Conservation (phyloP, 2,888 invertebrate genomes). For the Eupelmus urozonus region DNA sequence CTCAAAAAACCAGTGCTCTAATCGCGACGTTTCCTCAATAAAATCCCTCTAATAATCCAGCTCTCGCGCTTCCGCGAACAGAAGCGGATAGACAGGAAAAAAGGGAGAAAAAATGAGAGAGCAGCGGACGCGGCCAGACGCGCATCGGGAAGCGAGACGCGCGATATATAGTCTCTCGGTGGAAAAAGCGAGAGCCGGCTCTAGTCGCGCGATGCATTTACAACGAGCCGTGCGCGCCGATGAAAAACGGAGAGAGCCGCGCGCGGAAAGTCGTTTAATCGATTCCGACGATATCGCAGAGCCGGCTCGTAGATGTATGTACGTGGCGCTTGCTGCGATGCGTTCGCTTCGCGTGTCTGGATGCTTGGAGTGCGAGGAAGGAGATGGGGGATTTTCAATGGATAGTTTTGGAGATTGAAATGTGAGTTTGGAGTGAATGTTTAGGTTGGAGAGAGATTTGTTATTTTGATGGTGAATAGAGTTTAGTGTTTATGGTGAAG, state of each 20-base stretch:
- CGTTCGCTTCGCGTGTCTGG: too few species aligned
- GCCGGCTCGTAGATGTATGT: too few species aligned
- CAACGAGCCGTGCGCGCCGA: background rate
- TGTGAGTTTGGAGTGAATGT: too few species aligned
- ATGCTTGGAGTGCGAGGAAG: background rate
- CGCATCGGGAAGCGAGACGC: too few species aligned
- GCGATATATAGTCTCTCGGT: background rate
- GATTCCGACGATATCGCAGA: constrained; percentile 67
- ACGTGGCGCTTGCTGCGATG: too few species aligned
- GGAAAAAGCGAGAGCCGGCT: background rate
- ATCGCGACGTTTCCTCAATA: constrained; percentile 40
- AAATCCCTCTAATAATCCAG: constrained; percentile 22
- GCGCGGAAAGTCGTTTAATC: constrained; percentile 63
- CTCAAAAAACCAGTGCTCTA: too few species aligned
- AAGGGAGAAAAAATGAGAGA: constrained; percentile 1
- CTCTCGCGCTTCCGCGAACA: background rate
- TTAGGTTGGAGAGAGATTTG: too few species aligned
- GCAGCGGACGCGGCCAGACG: background rate
- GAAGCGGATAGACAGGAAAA: background rate
- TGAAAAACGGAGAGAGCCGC: constrained; percentile 47
- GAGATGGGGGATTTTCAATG: background rate
- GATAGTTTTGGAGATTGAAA: too few species aligned
- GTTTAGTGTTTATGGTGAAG: too few species aligned
- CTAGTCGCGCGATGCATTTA: background rate
- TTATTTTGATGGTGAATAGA: too few species aligned